Conservation (phyloP, 64 coral and sea anemone genomes). For the Montipora sp. region DNA sequence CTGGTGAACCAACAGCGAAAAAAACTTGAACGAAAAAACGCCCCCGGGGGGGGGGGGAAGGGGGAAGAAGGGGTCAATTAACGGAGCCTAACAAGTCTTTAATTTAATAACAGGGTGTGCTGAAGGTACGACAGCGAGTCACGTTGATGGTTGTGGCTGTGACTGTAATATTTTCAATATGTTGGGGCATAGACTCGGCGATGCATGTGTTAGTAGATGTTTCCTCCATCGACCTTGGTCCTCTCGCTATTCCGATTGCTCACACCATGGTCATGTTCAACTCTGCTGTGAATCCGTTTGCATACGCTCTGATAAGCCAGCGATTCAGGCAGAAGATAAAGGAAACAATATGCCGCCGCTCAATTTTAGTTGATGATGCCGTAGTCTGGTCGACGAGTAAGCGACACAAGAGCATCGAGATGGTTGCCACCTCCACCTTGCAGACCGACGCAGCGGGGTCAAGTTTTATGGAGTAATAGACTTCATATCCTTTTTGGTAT, state of each 20-base stretch:
- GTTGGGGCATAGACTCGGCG: constrained; percentile 12
- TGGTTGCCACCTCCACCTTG: background rate
- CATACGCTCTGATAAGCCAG: constrained; percentile 26
- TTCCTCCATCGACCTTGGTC: background rate
- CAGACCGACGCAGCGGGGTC: background rate
- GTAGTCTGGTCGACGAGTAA: background rate
- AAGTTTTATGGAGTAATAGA: background rate
- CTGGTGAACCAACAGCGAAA: too few species aligned
- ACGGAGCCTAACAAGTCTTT: too few species aligned
- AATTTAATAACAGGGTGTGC: background rate
- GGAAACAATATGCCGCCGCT: background rate
- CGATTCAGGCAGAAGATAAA: constrained; percentile 16
- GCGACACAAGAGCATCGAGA: background rate
- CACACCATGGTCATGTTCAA: constrained; percentile 52
- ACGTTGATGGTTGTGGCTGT: constrained; percentile 57
- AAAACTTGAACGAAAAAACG: too few species aligned
- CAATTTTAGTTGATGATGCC: background rate
- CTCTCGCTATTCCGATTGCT: background rate
- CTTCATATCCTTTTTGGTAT: too few species aligned
- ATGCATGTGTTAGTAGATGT: constrained; percentile 14
- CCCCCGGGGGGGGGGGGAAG: too few species aligned
- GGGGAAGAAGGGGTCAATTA: too few species aligned
- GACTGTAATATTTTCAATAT: constrained; percentile 43
- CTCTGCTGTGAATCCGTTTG: constrained; percentile 45
- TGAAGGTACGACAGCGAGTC: constrained; percentile 57